phyloP scores from a whole-genome alignment of 2,888 invertebrate genomes.

The Zonitis immaculata region DNA sequence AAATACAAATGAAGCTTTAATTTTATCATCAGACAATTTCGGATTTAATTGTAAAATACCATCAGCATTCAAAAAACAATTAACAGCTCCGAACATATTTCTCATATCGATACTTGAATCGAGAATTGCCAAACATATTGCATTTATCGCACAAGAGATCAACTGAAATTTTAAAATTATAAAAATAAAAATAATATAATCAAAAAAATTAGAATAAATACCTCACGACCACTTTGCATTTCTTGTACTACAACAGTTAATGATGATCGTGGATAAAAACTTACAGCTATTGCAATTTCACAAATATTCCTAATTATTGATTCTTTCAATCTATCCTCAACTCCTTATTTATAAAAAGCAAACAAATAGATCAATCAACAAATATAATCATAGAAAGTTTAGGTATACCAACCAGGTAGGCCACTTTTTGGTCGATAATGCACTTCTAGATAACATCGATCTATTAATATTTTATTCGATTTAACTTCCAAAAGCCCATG shows the following conservation, averaged over 20 bases:
- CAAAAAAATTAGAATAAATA: conserved; percentile 41
- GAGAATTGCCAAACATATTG: conserved; percentile 74
- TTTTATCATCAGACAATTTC: conserved; percentile 47
- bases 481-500: conserved; percentile 82
- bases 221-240: conserved; percentile 77
- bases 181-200: conserved; percentile 24
- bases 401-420: conserved; percentile 56
- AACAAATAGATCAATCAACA: too few relatives aligned
- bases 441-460: conserved; percentile 75
- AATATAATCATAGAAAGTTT: not conserved
- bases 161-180: conserved; percentile 56
- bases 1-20: conserved; percentile 63
- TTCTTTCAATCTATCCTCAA: conserved; percentile 69
- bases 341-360: too few relatives aligned
- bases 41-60: conserved; percentile 49
- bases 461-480: conserved; percentile 68
- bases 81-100: conserved; percentile 73
- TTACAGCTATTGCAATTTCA: conserved; percentile 65
- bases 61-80: conserved; percentile 62
- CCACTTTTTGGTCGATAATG: conserved; percentile 73
- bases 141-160: conserved; percentile 76
- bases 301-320: conserved; percentile 70
- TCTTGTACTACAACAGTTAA: conserved; percentile 80
- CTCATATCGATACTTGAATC: conserved; percentile 82
- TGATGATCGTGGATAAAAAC: conserved; percentile 74